These are phyloP conservation scores for Oscheius sp. DNA, from an alignment of 2,888 invertebrate species.

Conservation along the genomic window DNA sequence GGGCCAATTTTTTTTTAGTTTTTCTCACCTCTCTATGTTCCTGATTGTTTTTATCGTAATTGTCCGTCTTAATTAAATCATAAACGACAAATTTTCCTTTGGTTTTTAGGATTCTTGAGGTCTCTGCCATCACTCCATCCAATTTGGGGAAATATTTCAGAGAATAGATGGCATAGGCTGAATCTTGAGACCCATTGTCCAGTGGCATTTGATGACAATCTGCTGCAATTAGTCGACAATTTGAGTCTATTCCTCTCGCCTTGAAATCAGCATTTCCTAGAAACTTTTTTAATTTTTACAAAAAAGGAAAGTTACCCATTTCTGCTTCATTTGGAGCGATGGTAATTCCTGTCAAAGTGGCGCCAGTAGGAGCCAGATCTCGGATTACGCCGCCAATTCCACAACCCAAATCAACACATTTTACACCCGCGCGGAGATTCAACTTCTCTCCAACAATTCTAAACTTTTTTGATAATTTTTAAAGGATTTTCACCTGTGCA, in stretches of 20 bases:
- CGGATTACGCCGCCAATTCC: conserved; percentile 68
- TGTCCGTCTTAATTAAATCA: conserved; percentile 70
- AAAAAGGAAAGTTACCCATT: conserved; percentile 49
- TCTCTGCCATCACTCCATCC: conserved; percentile 63
- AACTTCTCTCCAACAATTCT: conserved; percentile 43
- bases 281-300: neutral
- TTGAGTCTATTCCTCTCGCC: conserved; percentile 40
- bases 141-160: conserved; percentile 70
- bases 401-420: conserved; percentile 71
- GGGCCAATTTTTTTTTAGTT: no score
- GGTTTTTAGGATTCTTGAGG: conserved; percentile 62
- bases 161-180: conserved; percentile 71
- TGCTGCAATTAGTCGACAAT: conserved; percentile 63
- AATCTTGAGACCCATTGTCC: conserved; percentile 53
- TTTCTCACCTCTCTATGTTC: conserved; percentile 59
- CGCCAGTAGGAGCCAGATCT: conserved; percentile 64
- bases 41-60: conserved; percentile 60
- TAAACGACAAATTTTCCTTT: conserved; percentile 69
- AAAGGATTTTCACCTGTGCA: conserved; percentile 46
- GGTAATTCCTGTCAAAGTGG: conserved; percentile 69
- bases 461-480: conserved; percentile 7
- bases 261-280: conserved; percentile 52
- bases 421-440: conserved; percentile 45
- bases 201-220: conserved; percentile 71
- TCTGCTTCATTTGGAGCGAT: conserved; percentile 69